A percentile compares a stretch with the other conserved stretches of the same genome.
Evolutionary conservation across 92 coral and sea anemone genomes (phyloP).

Genomic region (Isaurus tuberculatus): DNA sequence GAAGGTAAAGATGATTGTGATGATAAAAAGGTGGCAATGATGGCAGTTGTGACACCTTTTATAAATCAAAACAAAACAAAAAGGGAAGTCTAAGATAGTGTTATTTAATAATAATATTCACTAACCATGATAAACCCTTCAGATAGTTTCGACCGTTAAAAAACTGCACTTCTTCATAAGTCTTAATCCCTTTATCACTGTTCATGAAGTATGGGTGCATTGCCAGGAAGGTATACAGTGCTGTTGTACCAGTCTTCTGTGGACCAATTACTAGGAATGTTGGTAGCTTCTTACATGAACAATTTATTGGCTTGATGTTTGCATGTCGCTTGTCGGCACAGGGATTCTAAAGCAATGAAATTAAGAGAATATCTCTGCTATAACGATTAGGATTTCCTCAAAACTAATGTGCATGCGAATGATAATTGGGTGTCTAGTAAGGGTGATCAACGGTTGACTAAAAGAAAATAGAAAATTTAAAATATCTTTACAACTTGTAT

Average conservation of each 20-base stretch:
- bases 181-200: constrained; percentile 74
- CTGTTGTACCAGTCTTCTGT: constrained; percentile 98
- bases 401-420: too few species aligned
- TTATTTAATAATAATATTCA: not conserved
- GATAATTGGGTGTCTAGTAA: too few species aligned
- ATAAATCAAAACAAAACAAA: too few species aligned
- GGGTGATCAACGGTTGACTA: too few species aligned
- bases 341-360: constrained; percentile 72
- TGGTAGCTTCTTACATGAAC: constrained; percentile 79
- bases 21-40: too few species aligned
- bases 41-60: too few species aligned
- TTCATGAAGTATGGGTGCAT: constrained; percentile 86
- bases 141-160: constrained; percentile 83
- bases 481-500: too few species aligned
- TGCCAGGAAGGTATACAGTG: constrained; percentile 82
- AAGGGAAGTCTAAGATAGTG: not conserved
- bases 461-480: too few species aligned
- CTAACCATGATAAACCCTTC: constrained; percentile 91
- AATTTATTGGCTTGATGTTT: constrained; percentile 70
- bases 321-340: constrained; percentile 85
- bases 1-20: too few species aligned
- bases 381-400: too few species aligned
- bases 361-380: too few species aligned
- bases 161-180: constrained; percentile 95
- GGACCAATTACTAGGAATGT: constrained; percentile 91